Evolutionary conservation across 2,888 invertebrate species (phyloP).

Genomic region (Drosophila austrosaltans): DNA sequence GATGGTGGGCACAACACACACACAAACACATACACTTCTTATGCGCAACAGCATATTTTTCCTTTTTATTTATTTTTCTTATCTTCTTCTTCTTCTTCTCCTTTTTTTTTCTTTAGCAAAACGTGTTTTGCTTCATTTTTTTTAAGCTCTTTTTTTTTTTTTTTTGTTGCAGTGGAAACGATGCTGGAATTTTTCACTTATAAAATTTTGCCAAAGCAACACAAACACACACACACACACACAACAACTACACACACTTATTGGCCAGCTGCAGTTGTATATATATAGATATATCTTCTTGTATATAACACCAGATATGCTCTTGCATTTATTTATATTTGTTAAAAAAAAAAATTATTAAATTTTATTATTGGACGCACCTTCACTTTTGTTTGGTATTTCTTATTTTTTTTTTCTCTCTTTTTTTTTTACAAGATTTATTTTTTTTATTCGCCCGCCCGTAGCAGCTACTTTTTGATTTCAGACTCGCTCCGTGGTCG

Average conservation of each 20-base stretch:
- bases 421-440: not conserved
- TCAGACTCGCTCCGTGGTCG: slow-evolving; percentile 81
- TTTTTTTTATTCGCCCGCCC: slow-evolving; percentile 24
- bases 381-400: slow-evolving; percentile 65
- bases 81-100: slow-evolving; percentile 14
- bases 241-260: slow-evolving; percentile 25
- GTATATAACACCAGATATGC: slow-evolving; percentile 1
- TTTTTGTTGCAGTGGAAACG: slow-evolving; percentile 63
- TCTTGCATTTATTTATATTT: slow-evolving; percentile 2
- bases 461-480: slow-evolving; percentile 27
- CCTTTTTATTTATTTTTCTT: slow-evolving; percentile 45
- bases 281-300: not conserved
- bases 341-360: not conserved
- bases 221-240: slow-evolving; percentile 12
- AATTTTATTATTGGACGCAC: slow-evolving; percentile 45
- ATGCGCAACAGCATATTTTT: slow-evolving; percentile 65
- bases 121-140: slow-evolving; percentile 77
- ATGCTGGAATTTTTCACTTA: slow-evolving; percentile 78
- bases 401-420: not conserved
- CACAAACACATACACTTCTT: slow-evolving; percentile 55
- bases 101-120: slow-evolving; percentile 60
- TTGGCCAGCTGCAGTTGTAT: slow-evolving; percentile 37
- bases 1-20: slow-evolving; percentile 50
- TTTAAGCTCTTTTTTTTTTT: slow-evolving; percentile 41
- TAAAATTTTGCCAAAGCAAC: slow-evolving; percentile 69